phyloP scores from a whole-genome alignment of 2,797 vertebrate species.

The Melanogrammus aeglefinus region DNA sequence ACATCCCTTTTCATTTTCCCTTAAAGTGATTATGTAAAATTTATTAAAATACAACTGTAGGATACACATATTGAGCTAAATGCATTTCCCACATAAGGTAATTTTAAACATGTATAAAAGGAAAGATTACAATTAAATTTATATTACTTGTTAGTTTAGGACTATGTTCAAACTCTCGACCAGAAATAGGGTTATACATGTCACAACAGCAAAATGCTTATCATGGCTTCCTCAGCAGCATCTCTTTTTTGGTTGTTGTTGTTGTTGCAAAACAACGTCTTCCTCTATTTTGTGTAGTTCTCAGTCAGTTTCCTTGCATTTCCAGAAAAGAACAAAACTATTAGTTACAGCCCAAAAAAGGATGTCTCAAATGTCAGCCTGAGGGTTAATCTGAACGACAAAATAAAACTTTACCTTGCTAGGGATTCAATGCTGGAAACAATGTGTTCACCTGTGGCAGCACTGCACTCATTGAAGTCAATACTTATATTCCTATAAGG shows the following conservation, averaged over 20 bases:
- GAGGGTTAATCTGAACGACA: neutral
- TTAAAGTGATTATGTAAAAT: neutral
- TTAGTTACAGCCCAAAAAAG: conserved; percentile 9
- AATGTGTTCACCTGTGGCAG: conserved; percentile 85
- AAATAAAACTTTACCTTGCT: conserved; percentile 75
- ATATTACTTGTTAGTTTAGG: neutral
- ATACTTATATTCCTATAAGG: conserved; percentile 79
- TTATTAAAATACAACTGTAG: neutral
- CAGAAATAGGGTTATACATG: neutral
- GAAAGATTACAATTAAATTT: neutral
- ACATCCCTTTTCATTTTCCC: neutral
- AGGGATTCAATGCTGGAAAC: conserved; percentile 76
- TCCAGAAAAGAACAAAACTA: conserved; percentile 17
- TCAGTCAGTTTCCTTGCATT: conserved; percentile 69
- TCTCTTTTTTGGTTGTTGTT: conserved; percentile 53
- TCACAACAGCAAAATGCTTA: neutral
- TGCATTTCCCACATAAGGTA: neutral
- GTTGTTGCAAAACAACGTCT: conserved; percentile 52
- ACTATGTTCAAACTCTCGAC: neutral
- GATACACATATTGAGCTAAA: neutral
- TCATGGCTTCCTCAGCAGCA: conserved; percentile 67
- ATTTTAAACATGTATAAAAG: neutral
- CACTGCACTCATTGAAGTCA: conserved; percentile 89
- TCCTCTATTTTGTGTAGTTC: conserved; percentile 50
- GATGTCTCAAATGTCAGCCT: neutral